phyloP scores from a whole-genome alignment of 2,888 invertebrate species.

The Drosophila ustulata region DNA sequence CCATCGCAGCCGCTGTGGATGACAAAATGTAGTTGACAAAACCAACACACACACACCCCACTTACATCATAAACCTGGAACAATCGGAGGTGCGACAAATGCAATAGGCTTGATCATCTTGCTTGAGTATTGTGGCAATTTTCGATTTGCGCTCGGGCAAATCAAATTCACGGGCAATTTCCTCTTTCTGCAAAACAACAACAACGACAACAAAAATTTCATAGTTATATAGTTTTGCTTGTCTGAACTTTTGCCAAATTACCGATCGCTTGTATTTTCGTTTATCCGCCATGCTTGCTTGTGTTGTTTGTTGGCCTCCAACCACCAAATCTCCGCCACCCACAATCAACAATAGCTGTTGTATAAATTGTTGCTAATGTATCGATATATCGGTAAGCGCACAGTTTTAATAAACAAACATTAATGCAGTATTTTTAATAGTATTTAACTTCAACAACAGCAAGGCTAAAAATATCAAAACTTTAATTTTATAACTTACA shows the following conservation, averaged over 20 bases:
- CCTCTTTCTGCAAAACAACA: constrained; percentile 88
- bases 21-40: not conserved
- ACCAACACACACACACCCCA: constrained; percentile 36
- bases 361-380: constrained; percentile 21
- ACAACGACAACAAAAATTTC: not conserved
- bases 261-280: constrained; percentile 83
- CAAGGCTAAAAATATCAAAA: too few species aligned
- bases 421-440: not conserved
- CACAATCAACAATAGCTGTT: constrained; percentile 21
- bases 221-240: not conserved
- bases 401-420: constrained; percentile 6
- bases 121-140: constrained; percentile 93
- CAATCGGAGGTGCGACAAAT: constrained; percentile 97
- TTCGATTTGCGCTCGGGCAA: constrained; percentile 95
- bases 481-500: not conserved
- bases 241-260: constrained; percentile 32
- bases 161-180: constrained; percentile 95
- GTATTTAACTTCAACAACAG: too few species aligned
- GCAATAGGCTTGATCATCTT: constrained; percentile 97
- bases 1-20: constrained; percentile 94
- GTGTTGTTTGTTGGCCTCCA: constrained; percentile 3
- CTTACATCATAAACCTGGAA: constrained; percentile 98
- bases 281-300: constrained; percentile 79
- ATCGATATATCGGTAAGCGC: constrained; percentile 14
- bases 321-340: constrained; percentile 13